Base-by-base conservation (phyloP, 2,113 vertebrate species). In the Callionymus lyra region DNA sequence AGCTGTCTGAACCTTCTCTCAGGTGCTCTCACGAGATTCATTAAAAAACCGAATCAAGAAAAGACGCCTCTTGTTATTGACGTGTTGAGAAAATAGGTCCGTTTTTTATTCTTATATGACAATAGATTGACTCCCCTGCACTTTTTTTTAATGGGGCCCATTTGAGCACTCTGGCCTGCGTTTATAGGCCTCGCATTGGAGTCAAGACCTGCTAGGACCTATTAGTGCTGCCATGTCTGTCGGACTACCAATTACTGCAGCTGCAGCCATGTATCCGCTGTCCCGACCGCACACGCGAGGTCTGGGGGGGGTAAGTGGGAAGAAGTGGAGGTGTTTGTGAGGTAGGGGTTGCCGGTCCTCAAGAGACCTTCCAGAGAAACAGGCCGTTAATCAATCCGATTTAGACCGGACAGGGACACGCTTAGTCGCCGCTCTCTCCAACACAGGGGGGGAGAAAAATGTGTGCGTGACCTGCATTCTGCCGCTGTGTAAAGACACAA, bases 351-450 rank as follows among this genome's bases (percentile, higher is more conserved):
- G 37, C 19, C 4, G 16, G 39, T 67, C 71, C 79, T 78, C 82
- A 53, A 49, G 78, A 80, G 82, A 82, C 74, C 70, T 68, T 70
- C 76, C 73, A 78, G 69, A 79, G 74, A 69, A 75, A 71, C 64
- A 48, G 19, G 47, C 72, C 65, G 65, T 81, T 87, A 87, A 87
- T 85, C 82, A 83, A 84, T 85, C 82, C 68, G 78, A 84, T 85
- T 85, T 84, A 83, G 80, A 61, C 59, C 38, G 72, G 81, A 85
- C 81, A 78, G 80, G 76, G 77, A 86, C 77, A 78, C 68, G 76
- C 76, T 80, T 79, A 80, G 76, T 63, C 31, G 57, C 63, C 51
- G 66, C 75, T 71, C 60, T 59, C 57, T 31, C 72, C 74, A 72
- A 65, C 72, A 70, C 69, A 49, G 57, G 36, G 67, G 61, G 62